Base-by-base conservation (phyloP, 1,140 invertebrate species). In the Brachionus asplanchnoidis region DNA sequence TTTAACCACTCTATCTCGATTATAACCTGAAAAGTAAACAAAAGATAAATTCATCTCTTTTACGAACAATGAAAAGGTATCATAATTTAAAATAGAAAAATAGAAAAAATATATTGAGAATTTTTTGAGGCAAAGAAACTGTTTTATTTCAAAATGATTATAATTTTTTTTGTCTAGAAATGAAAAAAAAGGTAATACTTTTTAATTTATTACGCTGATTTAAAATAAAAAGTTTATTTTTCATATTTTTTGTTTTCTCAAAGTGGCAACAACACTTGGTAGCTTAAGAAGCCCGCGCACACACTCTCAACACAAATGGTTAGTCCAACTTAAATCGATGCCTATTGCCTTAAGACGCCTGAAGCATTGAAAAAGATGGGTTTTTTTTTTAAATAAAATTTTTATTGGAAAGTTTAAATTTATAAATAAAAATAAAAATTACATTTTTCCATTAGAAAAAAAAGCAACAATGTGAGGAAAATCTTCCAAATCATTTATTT, bases 151-250 rank as follows among this genome's bases (percentile, higher is more conserved):
- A 60, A 60, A 60, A 60, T 60, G 53, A 60, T 60, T 60, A 60
- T 60, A 60, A 60, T 60, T 60, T 60, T 60, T 60, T 60, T 60
- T 60, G 53, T 60, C 53, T 60, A 60, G 53, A 53, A 53, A 53
- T 53, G 17, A 53, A 53, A 60, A 60, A 60, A 60, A 60, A 60
- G 53, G 53, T 60, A 60, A 20, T 9, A 60, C 17, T 20, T 60
- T 60, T 60, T 60, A 60, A 60, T 60, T 60, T 60, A 60, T 60
- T 60, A 60, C 53, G 53, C 23, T 60, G 53, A 60, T 60, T 20
- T 60, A 60, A 60, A 60, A 53, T 5, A 56, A 60, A 60, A 60
- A 60, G 53, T 60, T 17, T 60, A 20, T 60, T 60, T 60, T 60
- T 20, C 9, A 60, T 20, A 20, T 60, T 60, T 60, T 20, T 60